Evolutionary conservation across 2,797 vertebrate genomes (phyloP), one percentile per base, ranked within the genome.

Genomic region (Coranthus polyacanthus): DNA sequence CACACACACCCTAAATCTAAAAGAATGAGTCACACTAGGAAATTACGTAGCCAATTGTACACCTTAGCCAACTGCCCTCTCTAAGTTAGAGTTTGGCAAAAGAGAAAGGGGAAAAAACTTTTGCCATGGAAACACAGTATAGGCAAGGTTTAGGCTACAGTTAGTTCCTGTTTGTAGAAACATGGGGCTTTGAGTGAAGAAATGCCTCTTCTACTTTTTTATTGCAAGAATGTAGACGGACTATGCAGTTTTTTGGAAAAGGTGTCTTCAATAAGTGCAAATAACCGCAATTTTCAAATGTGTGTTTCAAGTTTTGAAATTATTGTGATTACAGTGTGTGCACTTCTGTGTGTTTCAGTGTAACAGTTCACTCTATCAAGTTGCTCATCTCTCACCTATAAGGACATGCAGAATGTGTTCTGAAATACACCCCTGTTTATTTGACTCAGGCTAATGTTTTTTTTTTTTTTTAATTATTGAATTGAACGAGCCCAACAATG

Each of bases 11-110:
- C 83, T 85, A 77, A 88, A 88, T 87, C 69, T 75, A 76, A 77
- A 77, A 70, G 82, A 80, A 88, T 92, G 91, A 93, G 78, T 93
- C 91, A 92, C 82, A 59, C 84, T 79, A 76, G 78, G 65, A 86
- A 91, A 90, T 91, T 83, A 83, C 67, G 49, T 73, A 61, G 83
- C 84, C 75, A 77, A 65, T 78, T 82, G 73, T 83, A 81, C 82
- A 88, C 89, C 89, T 85, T 90, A 67, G 87, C 86, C 79, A 90
- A 80, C 63, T 60, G 54, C 67, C 50, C 70, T 67, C 71, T 83
- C 68, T 71, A 70, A 81, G 67, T 70, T 74, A 51, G 55, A 79
- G 65, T 85, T 86, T 87, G 85, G 85, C 81, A 70, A 85, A 77
- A 52, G 70, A 78, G 55, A 39, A 67, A 81, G 81, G 82, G 10